Base-by-base conservation (phyloP, 1,140 invertebrate species). In the Neocloeon triangulifer region DNA sequence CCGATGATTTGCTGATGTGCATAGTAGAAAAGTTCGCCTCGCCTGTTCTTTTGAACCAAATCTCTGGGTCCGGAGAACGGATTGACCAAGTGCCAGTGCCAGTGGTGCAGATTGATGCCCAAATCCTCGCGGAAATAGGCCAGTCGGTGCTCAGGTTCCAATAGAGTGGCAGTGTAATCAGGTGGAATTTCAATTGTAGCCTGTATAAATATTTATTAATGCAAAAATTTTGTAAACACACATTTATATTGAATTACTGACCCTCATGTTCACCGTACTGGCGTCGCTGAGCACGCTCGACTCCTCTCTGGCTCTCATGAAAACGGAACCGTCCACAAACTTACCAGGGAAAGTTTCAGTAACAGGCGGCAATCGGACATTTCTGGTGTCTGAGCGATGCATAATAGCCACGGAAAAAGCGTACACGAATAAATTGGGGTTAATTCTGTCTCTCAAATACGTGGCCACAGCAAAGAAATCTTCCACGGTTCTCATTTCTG, bases 391-490 rank as follows among this genome's bases (percentile, higher is more conserved):
- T 0, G 61, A 54, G 16, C 74, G 67, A 58, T 80, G 73, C 25
- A 79, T 43, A 17, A 79, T 54, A 0, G 73, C 73, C 14, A 80
- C 75, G 0, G 73, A 74, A 2, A 70, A 51, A 5, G 68, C 67
- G 45, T 81, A 80, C 47, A 76, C 70, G 53, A 77, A 80, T 52
- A 81, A 50, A 43, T 73, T 69, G 0, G 74, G 69, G 48, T 80
- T 80, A 19, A 79, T 49, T 14, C 71, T 64, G 44, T 79, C 68
- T 22, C 73, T 65, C 36, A 66, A 69, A 43, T 70, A 80, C 3
- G 70, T 64, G 6, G 66, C 62, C 7, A 73, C 51, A 0, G 74
- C 73, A 35, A 67, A 46, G 19, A 81, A 60, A 32, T 79, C 75
- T 1, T 77, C 69, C 14, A 70, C 50, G 3, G 64, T 63, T 36